Percentiles rank a stretch among this genome's conserved stretches.
These are phyloP conservation scores for Pipa parva DNA, from an alignment of 2,113 vertebrate species.

Conservation along the genomic window DNA sequence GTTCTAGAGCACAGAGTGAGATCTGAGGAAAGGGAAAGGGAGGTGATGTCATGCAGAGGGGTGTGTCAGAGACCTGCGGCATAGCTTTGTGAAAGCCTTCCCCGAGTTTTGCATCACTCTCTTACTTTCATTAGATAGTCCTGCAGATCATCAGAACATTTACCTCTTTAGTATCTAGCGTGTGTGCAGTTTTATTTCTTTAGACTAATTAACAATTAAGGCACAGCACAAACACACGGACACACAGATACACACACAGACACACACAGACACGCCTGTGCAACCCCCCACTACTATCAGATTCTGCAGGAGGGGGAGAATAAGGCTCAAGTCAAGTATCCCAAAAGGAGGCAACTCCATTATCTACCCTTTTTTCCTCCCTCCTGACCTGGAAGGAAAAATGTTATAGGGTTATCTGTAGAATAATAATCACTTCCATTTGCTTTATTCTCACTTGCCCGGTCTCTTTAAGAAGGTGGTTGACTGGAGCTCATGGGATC, in stretches of 20 bases:
- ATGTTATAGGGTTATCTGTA: not conserved
- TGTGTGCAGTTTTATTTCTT: conserved; percentile 28
- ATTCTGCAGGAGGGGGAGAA: conserved; percentile 14
- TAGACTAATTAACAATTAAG: conserved; percentile 37
- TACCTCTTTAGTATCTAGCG: conserved; percentile 36
- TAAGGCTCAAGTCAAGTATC: conserved; percentile 32
- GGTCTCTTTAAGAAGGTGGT: conserved; percentile 7
- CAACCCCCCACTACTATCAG: conserved; percentile 19
- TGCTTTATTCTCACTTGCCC: not conserved
- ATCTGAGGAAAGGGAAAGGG: conserved; percentile 24
- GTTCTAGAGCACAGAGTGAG: conserved; percentile 24
- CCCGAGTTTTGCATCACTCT: not conserved
- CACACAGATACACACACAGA: conserved; percentile 37
- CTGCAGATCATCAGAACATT: conserved; percentile 6
- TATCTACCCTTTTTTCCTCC: not conserved
- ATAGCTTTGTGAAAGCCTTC: conserved; percentile 3
- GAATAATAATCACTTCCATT: not conserved
- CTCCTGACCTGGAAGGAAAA: not conserved
- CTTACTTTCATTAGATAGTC: not conserved
- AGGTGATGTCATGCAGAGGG: conserved; percentile 38
- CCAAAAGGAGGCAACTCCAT: not conserved
- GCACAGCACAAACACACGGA: conserved; percentile 40
- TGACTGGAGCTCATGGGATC: conserved; percentile 4
- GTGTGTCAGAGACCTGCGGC: conserved; percentile 14
- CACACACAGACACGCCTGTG: conserved; percentile 37